These are phyloP conservation scores for Quadriops clusia DNA, from an alignment of 2,888 invertebrate genomes.

Conservation along the genomic window DNA sequence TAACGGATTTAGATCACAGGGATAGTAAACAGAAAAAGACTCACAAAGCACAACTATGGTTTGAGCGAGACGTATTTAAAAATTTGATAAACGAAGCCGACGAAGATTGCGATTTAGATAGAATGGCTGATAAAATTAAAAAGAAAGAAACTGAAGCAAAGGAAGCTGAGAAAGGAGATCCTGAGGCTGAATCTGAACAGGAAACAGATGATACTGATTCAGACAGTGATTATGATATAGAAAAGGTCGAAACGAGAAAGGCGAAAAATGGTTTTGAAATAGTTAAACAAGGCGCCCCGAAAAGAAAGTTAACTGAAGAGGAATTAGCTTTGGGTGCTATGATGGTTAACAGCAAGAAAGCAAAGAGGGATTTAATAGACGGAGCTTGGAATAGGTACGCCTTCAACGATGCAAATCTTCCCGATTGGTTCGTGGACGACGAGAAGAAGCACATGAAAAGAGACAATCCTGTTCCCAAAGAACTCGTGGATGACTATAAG, in stretches of 20 bases:
- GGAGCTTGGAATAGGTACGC: constrained; percentile 88
- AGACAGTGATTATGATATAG: constrained; percentile 39
- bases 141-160: constrained; percentile 38
- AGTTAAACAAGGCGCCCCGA: constrained; percentile 39
- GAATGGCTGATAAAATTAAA: constrained; percentile 58
- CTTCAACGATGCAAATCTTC: constrained; percentile 83
- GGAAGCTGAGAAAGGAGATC: constrained; percentile 17
- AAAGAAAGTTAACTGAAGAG: constrained; percentile 66
- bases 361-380: constrained; percentile 80
- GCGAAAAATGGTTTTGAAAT: constrained; percentile 53
- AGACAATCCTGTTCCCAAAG: constrained; percentile 70
- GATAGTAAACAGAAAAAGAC: constrained; percentile 60
- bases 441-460: constrained; percentile 83
- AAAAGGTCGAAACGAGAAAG: constrained; percentile 28
- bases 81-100: constrained; percentile 71
- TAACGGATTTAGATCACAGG: constrained; percentile 68
- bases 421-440: constrained; percentile 93
- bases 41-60: constrained; percentile 77
- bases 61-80: constrained; percentile 73
- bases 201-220: constrained; percentile 16
- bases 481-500: constrained; percentile 71
- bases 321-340: constrained; percentile 88
- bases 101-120: constrained; percentile 77
- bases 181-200: constrained; percentile 3
- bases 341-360: constrained; percentile 82